These are phyloP conservation scores for Orius insidiosus DNA, from an alignment of 1,140 invertebrate species.

Conservation along the genomic window DNA sequence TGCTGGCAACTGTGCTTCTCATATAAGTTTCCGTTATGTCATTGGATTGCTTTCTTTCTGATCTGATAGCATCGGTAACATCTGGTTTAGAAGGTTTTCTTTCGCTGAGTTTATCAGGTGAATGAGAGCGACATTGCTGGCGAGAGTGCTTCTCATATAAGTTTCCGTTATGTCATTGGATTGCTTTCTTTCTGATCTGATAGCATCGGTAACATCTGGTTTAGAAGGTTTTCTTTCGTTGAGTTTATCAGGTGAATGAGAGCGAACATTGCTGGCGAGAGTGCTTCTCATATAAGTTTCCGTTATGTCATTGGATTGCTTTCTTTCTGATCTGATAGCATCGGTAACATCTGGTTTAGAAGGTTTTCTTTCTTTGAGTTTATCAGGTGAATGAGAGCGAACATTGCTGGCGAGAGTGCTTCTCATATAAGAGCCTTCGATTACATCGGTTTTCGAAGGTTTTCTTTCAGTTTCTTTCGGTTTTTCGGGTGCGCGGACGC, in stretches of 20 bases:
- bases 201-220: too few species aligned
- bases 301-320: too few species aligned
- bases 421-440: neutral
- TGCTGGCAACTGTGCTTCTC: constrained; percentile 4
- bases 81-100: constrained; percentile 5
- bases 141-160: constrained; percentile 5
- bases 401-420: too few species aligned
- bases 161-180: too few species aligned
- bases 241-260: too few species aligned
- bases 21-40: constrained; percentile 6
- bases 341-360: constrained; percentile 5
- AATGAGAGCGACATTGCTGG: neutral
- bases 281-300: too few species aligned
- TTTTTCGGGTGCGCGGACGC: neutral
- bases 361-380: constrained; percentile 2
- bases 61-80: too few species aligned
- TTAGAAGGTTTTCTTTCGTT: too few species aligned
- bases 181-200: too few species aligned
- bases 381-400: neutral
- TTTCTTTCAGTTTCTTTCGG: neutral
- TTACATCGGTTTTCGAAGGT: neutral
- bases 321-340: too few species aligned
- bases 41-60: neutral
- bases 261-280: too few species aligned
- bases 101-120: constrained; percentile 6